A percentile compares a stretch with the other conserved stretches of the same genome.
Conservation (phyloP, 2,113 vertebrate species). For the Ctenodactylus gundi region DNA sequence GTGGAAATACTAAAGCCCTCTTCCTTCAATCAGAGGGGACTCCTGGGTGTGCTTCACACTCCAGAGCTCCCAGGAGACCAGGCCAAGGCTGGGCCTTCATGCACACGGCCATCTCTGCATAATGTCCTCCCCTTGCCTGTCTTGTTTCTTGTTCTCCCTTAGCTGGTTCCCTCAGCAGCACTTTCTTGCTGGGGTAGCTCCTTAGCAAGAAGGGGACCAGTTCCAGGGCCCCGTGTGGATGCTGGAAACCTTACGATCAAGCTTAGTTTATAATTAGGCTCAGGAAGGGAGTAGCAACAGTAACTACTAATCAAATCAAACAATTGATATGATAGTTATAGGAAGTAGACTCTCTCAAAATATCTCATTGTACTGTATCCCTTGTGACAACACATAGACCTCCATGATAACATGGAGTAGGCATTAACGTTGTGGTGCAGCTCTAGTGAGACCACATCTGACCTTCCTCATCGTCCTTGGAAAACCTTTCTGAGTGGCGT, state of each 20-base stretch:
- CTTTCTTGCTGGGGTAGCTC: neutral
- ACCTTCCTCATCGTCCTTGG: neutral
- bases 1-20: neutral
- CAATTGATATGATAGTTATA: neutral
- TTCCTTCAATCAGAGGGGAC: neutral
- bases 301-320: neutral
- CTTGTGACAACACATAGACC: neutral
- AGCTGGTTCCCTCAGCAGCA: neutral
- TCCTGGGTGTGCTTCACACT: neutral
- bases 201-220: accelerated
- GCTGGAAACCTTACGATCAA: neutral
- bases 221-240: neutral
- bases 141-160: neutral
- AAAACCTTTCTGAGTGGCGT: neutral
- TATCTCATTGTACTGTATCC: neutral
- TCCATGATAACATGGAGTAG: too few relatives aligned
- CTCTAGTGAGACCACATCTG: too few relatives aligned
- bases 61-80: neutral
- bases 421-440: too few relatives aligned
- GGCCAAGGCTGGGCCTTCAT: neutral
- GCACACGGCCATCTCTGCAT: neutral
- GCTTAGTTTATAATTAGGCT: neutral
- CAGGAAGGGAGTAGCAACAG: neutral
- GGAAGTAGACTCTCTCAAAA: neutral
- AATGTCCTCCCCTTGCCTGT: neutral